Conservation (phyloP, 2,888 invertebrate species). For the Lithophane leautieri region DNA sequence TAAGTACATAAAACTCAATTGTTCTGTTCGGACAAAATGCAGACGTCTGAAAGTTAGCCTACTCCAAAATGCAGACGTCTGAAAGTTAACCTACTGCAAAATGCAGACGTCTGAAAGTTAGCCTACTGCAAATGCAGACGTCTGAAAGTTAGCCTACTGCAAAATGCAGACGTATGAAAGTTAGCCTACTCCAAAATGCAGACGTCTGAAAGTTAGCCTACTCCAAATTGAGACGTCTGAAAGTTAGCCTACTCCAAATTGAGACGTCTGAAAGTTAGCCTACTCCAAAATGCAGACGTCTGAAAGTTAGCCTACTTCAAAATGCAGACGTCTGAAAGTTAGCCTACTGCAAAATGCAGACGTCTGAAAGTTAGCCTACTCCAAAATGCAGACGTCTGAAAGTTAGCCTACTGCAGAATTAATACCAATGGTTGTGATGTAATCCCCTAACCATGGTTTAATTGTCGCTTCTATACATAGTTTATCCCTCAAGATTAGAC, state of each 20-base stretch:
- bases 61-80: background rate
- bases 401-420: background rate
- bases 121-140: too few species aligned
- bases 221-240: too few species aligned
- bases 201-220: background rate
- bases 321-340: background rate
- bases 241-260: background rate
- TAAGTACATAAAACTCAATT: too few species aligned
- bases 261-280: background rate
- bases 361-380: background rate
- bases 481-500: conserved; percentile 16
- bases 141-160: background rate
- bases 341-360: too few species aligned
- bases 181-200: too few species aligned
- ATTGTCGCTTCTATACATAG: conserved; percentile 1
- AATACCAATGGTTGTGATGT: background rate
- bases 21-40: background rate
- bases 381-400: background rate
- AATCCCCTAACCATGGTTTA: conserved; percentile 1
- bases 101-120: background rate
- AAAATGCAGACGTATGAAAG: background rate
- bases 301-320: background rate
- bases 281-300: background rate
- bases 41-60: background rate
- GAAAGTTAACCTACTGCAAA: background rate